These are phyloP conservation scores for Anoura caudifer DNA, from an alignment of 2,113 vertebrate genomes.

Conservation along the genomic window DNA sequence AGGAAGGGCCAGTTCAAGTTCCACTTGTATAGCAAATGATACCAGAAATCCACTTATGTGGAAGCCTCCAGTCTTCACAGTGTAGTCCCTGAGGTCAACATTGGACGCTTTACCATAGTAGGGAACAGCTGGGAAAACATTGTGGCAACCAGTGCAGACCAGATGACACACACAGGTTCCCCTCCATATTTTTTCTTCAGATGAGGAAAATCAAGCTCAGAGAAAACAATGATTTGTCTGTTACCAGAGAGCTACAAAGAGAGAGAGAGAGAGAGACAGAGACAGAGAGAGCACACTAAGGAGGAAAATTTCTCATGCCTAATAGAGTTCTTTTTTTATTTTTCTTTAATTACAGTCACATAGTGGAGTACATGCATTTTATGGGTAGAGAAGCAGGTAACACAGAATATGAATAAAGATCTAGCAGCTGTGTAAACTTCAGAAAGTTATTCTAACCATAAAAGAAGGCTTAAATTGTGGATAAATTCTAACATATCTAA, in stretches of 20 bases:
- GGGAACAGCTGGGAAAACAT: not conserved
- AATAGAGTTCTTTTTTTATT: not conserved
- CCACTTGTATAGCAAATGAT: not conserved
- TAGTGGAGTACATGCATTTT: not conserved
- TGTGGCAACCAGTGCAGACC: not conserved
- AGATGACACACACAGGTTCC: not conserved
- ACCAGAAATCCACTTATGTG: too few species aligned
- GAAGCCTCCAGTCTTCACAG: not conserved
- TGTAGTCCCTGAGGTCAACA: not conserved
- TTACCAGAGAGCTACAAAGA: not conserved
- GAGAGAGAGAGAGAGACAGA: not conserved
- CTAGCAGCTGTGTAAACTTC: not conserved
- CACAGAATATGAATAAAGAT: not conserved
- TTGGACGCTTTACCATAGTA: not conserved
- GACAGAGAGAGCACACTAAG: not conserved
- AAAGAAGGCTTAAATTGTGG: not conserved
- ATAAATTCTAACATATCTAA: not conserved
- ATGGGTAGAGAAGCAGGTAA: not conserved
- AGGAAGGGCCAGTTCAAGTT: accelerated
- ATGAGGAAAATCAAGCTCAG: not conserved
- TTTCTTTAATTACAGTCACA: not conserved
- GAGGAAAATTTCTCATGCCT: not conserved
- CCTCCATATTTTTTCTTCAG: not conserved
- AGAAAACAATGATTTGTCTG: not conserved
- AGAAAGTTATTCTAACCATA: not conserved